Conservation (phyloP, 2,888 invertebrate species). For the Gymnoscelis rufifasciata region DNA sequence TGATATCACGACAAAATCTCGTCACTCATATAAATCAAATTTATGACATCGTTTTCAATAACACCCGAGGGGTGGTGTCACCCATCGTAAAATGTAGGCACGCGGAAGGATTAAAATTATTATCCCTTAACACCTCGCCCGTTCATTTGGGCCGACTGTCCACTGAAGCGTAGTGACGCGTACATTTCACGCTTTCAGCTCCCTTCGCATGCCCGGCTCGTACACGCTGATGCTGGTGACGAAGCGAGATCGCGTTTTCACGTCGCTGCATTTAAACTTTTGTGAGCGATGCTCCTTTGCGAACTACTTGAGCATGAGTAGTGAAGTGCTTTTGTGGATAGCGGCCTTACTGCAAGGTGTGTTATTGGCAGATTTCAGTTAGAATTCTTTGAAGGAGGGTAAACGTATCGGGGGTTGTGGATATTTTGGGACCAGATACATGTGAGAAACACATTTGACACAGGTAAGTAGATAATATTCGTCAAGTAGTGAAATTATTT, state of each 20-base stretch:
- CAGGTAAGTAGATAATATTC: no score
- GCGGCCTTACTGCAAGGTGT: neutral
- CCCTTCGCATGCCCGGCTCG: slow-evolving; percentile 6
- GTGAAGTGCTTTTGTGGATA: slow-evolving; percentile 2
- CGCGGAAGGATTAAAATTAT: slow-evolving; percentile 37
- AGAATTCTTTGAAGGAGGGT: slow-evolving; percentile 12
- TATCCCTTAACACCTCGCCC: slow-evolving; percentile 29
- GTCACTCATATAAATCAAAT: slow-evolving; percentile 45
- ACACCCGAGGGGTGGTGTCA: slow-evolving; percentile 35
- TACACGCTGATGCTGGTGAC: slow-evolving; percentile 2
- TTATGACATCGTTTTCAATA: slow-evolving; percentile 48
- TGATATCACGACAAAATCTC: slow-evolving; percentile 37
- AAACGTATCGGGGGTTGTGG: slow-evolving; percentile 21
- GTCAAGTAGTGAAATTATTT: no score
- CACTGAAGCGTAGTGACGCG: slow-evolving; percentile 5
- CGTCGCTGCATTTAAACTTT: slow-evolving; percentile 2
- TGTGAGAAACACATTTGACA: slow-evolving; percentile 12
- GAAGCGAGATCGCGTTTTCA: neutral
- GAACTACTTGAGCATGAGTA: neutral
- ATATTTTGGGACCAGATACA: slow-evolving; percentile 18
- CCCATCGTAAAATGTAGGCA: slow-evolving; percentile 34
- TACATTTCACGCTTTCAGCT: neutral
- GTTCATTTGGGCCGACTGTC: slow-evolving; percentile 18
- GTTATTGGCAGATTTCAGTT: slow-evolving; percentile 17
- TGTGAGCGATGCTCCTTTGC: neutral